Conservation (phyloP, 1,140 invertebrate genomes). For the Antheraea mylitta region DNA sequence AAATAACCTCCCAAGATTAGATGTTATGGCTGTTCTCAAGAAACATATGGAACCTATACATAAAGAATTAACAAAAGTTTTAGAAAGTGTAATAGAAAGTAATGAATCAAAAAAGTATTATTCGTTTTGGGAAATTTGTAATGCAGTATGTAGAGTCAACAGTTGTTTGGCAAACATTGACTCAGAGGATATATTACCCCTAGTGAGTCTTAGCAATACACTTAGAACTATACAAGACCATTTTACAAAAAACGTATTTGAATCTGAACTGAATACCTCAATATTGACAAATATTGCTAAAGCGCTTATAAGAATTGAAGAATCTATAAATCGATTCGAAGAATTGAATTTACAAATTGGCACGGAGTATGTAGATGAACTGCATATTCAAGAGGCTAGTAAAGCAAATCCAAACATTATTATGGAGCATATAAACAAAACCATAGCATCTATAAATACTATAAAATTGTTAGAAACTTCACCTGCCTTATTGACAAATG, state of each 20-base stretch:
- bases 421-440: slow-evolving; percentile 53
- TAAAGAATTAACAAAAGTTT: slow-evolving; percentile 66
- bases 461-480: slow-evolving; percentile 44
- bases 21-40: slow-evolving; percentile 42
- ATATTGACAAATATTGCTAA: slow-evolving; percentile 60
- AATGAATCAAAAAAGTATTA: slow-evolving; percentile 66
- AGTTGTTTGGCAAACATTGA: slow-evolving; percentile 49
- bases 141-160: slow-evolving; percentile 56
- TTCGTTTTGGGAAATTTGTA: slow-evolving; percentile 57
- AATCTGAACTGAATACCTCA: slow-evolving; percentile 47
- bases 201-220: slow-evolving; percentile 56
- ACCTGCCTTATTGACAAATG: slow-evolving; percentile 29
- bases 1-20: slow-evolving; percentile 56
- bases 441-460: slow-evolving; percentile 48
- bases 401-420: slow-evolving; percentile 42
- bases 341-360: slow-evolving; percentile 62
- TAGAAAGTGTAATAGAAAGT: slow-evolving; percentile 72
- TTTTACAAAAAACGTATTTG: slow-evolving; percentile 48
- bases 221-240: slow-evolving; percentile 55
- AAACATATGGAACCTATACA: slow-evolving; percentile 50
- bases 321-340: slow-evolving; percentile 68
- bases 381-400: slow-evolving; percentile 27
- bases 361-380: slow-evolving; percentile 48
- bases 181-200: slow-evolving; percentile 36
- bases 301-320: slow-evolving; percentile 60